These are phyloP conservation scores for Sardina pilchardus DNA, from an alignment of 2,113 vertebrate genomes.

Conservation along the genomic window DNA sequence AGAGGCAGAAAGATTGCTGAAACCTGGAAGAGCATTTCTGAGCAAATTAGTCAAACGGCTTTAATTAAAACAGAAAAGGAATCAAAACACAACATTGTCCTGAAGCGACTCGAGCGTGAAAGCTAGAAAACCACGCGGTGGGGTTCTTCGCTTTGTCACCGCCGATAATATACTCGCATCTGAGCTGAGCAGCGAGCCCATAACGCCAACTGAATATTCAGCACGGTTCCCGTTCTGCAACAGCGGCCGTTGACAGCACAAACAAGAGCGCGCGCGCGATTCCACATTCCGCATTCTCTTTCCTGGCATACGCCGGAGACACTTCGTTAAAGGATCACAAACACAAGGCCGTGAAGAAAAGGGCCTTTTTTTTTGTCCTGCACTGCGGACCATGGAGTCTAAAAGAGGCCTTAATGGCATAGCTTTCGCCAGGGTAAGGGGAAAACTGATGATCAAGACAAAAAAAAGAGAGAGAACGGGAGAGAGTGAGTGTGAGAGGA, in stretches of 20 bases:
- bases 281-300: not conserved
- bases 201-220: not conserved
- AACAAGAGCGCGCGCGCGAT: not conserved
- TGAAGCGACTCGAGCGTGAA: not conserved
- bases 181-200: not conserved
- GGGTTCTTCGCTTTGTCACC: not conserved
- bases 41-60: not conserved
- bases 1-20: not conserved
- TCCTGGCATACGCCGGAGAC: not conserved
- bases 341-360: not conserved
- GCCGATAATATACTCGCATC: not conserved
- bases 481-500: not conserved
- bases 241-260: not conserved
- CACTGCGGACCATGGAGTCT: not conserved
- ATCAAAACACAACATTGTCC: conserved; percentile 6
- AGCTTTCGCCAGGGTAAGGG: not conserved
- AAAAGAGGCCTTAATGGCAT: not conserved
- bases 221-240: not conserved
- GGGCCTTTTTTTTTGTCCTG: not conserved
- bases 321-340: not conserved
- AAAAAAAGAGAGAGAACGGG: not conserved
- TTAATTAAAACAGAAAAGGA: conserved; percentile 2
- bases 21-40: not conserved
- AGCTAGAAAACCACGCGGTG: not conserved
- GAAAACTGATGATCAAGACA: not conserved